These are phyloP conservation scores for Pyxicephalus adspersus DNA, from an alignment of 2,113 vertebrate genomes.

Conservation along the genomic window DNA sequence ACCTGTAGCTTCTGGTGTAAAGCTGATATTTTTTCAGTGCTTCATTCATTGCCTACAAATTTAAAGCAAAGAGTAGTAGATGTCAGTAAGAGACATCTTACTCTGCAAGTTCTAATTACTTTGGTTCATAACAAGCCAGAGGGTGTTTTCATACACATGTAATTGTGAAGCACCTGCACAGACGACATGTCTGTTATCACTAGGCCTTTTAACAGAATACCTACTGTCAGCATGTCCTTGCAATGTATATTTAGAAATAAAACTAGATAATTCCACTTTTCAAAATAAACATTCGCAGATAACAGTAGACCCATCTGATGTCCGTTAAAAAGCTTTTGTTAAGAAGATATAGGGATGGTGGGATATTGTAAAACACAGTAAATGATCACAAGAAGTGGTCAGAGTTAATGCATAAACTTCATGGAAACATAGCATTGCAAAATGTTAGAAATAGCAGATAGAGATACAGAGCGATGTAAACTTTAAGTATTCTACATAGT, in stretches of 20 bases:
- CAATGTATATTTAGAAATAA: conserved; percentile 21
- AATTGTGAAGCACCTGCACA: neutral
- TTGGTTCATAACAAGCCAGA: conserved; percentile 7
- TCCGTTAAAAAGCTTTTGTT: no score
- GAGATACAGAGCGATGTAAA: no score
- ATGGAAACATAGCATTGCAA: no score
- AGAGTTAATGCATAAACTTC: no score
- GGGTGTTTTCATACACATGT: neutral
- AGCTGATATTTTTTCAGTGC: neutral
- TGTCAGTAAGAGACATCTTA: conserved; percentile 59
- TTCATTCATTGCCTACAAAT: conserved; percentile 50
- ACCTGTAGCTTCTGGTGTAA: conserved; percentile 47
- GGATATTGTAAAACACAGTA: no score
- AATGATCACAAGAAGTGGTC: no score
- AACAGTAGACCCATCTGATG: no score
- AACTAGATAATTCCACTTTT: conserved; percentile 1
- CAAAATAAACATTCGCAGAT: neutral
- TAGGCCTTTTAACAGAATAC: neutral
- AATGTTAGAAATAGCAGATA: no score
- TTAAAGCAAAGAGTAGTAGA: conserved; percentile 57
- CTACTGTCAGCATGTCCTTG: conserved; percentile 4
- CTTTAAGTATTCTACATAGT: no score
- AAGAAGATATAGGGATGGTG: no score
- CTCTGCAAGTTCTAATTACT: conserved; percentile 59
- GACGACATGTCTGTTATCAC: neutral